Evolutionary conservation across 2,888 invertebrate genomes (phyloP), one percentile per base, ranked within the genome.

Genomic region (Dryadula phaetusa): DNA sequence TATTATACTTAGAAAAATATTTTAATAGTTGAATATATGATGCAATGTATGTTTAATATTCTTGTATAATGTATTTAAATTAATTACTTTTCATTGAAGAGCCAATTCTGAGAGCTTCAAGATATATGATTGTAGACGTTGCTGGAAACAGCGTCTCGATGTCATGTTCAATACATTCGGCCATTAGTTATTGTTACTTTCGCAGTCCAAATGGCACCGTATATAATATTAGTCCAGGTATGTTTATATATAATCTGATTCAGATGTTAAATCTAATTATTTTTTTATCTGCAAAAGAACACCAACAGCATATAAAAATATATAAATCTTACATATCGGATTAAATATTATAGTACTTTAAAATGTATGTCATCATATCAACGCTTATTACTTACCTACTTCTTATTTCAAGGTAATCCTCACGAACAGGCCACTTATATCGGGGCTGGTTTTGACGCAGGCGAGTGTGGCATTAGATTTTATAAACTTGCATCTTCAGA

Each of bases 141-240:
- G 84, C 78, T 12, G 84, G 82, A 0, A 81, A 84, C 1, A 71
- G 76, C 2, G 75, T 82, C 0, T 76, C 75, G 6, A 74, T 92
- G 81, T 77, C 81, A 12, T 92, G 92, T 75, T 79, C 79, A 0
- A 76, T 88, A 6, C 75, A 80, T 32, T 71, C 86, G 0, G 64
- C 78, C 3, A 82, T 92, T 54, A 77, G 78, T 1, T 92, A 92
- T 81, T 92, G 92, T 77, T 90, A 89, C 80, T 90, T 90, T 80
- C 80, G 88, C 40, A 75, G 82, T 0, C 68, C 72, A 2, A 91
- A 91, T 67, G 90, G 90, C 73, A 85, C 88, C 16, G 69, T 83
- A 25, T 86, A 75, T 76, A 82, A 79, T 47, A 80, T 88, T n/a
- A 76, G 78, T 14, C 86, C 87, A 62, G 82, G 92, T 90, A 74